phyloP scores from a whole-genome alignment of 1,140 invertebrate species.

The Tetraneura akinire region DNA sequence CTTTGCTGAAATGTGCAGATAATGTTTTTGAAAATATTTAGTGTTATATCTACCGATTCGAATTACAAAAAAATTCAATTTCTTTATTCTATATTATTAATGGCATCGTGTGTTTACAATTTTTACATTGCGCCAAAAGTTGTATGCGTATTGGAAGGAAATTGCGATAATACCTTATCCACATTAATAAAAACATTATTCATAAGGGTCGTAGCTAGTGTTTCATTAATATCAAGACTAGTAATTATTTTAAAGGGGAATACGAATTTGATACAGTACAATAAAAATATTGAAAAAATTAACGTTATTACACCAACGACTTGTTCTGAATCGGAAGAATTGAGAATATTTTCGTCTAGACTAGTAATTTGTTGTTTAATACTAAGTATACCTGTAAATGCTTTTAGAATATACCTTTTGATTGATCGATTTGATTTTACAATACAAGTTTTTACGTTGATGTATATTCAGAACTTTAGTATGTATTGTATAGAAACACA shows the following conservation, averaged over 20 bases:
- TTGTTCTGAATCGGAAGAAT: neutral
- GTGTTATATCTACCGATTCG: neutral
- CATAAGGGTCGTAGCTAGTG: neutral
- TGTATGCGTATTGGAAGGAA: neutral
- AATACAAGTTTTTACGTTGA: neutral
- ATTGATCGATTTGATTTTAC: neutral
- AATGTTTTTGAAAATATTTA: neutral
- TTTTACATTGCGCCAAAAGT: neutral
- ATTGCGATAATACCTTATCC: neutral
- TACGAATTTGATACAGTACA: neutral
- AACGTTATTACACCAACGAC: neutral
- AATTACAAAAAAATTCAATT: neutral
- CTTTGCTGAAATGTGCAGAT: neutral
- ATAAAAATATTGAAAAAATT: neutral
- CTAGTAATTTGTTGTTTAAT: neutral
- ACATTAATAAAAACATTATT: neutral
- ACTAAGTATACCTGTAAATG: neutral
- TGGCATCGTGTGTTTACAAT: neutral
- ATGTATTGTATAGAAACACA: conserved; percentile 8
- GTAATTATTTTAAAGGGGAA: neutral
- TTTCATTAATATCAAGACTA: neutral
- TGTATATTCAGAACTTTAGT: conserved; percentile 19
- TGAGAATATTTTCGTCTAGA: neutral
- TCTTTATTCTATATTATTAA: neutral
- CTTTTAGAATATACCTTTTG: neutral